Evolutionary conservation across 2,888 invertebrate genomes (phyloP).

Genomic region (Caenorhabditis becei): DNA sequence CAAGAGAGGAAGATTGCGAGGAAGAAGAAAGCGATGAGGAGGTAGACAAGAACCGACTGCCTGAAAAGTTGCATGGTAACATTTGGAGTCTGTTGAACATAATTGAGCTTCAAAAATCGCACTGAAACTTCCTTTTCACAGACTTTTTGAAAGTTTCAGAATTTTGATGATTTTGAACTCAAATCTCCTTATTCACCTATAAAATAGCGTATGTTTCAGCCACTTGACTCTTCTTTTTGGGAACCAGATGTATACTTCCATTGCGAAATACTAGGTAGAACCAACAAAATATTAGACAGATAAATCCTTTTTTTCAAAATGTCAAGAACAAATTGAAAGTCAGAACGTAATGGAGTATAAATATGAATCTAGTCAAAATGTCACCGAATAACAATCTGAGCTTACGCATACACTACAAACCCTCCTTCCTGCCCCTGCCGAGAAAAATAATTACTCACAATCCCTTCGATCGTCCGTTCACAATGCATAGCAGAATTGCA

Average conservation of each 20-base stretch:
- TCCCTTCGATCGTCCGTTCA: conserved; percentile 53
- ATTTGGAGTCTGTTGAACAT: not conserved
- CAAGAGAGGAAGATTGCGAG: conserved; percentile 20
- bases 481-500: conserved; percentile 34
- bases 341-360: too few species aligned
- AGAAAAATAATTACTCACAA: conserved; percentile 57
- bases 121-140: too few species aligned
- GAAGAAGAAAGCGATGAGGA: conserved; percentile 9
- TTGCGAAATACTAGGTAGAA: not conserved
- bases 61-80: conserved; percentile 39
- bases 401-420: not conserved
- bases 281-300: not conserved
- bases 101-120: not conserved
- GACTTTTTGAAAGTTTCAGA: too few species aligned
- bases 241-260: conserved; percentile 14
- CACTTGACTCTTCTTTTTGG: conserved; percentile 22
- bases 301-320: too few species aligned
- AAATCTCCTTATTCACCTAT: conserved; percentile 16
- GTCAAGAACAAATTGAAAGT: not conserved
- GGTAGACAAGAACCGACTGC: conserved; percentile 22
- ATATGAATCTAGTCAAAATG: too few species aligned
- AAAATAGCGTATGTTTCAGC: conserved; percentile 27
- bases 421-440: not conserved
- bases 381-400: too few species aligned
- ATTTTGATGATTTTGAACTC: too few species aligned